phyloP scores from a whole-genome alignment of 2,797 vertebrate genomes.

The Dromococcyx pavoninus region DNA sequence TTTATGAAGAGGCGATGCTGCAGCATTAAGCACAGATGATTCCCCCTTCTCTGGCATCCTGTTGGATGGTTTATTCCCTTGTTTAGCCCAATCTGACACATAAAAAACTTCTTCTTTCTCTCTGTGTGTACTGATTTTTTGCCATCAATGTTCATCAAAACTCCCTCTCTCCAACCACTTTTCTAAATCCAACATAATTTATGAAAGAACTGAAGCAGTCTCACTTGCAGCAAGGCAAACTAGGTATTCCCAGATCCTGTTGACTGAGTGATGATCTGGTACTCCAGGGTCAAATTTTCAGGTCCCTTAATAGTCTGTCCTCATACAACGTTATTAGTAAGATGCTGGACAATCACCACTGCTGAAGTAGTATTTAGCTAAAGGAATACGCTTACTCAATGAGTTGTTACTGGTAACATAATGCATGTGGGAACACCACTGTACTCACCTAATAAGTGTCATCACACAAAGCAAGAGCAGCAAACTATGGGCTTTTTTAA shows the following conservation, averaged over 20 bases:
- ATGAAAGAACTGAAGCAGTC: not conserved
- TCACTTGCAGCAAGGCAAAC: not conserved
- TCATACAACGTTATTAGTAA: not conserved
- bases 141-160: not conserved
- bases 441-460: not conserved
- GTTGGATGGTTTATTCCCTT: not conserved
- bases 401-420: not conserved
- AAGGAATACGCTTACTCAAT: not conserved
- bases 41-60: not conserved
- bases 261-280: not conserved
- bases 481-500: not conserved
- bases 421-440: fast-evolving
- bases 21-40: not conserved
- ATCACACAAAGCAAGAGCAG: not conserved
- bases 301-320: not conserved
- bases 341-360: not conserved
- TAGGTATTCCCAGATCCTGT: not conserved
- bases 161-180: not conserved
- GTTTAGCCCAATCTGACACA: not conserved
- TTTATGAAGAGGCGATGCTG: not conserved
- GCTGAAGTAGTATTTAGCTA: not conserved
- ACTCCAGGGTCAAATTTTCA: not conserved
- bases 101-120: not conserved
- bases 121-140: not conserved
- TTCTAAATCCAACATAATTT: not conserved